phyloP scores from a whole-genome alignment of 2,888 invertebrate genomes.

The Drosophila pegasa region DNA sequence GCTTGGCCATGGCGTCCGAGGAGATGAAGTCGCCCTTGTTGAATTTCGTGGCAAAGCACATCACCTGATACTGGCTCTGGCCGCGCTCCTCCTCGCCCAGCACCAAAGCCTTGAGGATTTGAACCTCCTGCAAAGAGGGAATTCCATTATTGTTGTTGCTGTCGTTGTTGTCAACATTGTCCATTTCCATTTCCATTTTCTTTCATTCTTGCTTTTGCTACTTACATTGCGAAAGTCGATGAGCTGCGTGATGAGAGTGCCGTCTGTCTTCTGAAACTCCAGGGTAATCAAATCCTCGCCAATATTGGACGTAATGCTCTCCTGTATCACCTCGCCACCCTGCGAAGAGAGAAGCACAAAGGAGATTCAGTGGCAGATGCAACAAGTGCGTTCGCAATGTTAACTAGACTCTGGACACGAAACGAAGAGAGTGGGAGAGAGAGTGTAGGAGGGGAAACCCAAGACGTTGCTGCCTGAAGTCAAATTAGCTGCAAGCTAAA shows the following conservation, averaged over 20 bases:
- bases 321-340: constrained; percentile 97
- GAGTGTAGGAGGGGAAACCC: constrained; percentile 24
- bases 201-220: not conserved
- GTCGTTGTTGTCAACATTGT: not conserved
- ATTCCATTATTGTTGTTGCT: not conserved
- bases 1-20: constrained; percentile 97
- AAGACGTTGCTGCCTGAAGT: constrained; percentile 37
- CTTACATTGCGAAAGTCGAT: constrained; percentile 97
- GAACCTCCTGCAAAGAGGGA: constrained; percentile 90
- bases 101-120: constrained; percentile 94
- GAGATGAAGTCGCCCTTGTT: constrained; percentile 97
- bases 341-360: constrained; percentile 82
- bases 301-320: constrained; percentile 96
- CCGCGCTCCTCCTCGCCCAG: constrained; percentile 97
- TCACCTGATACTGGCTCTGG: constrained; percentile 93
- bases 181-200: not conserved
- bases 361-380: constrained; percentile 24
- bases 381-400: constrained; percentile 58
- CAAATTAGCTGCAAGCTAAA: constrained; percentile 69
- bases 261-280: constrained; percentile 96
- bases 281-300: constrained; percentile 95
- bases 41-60: constrained; percentile 96
- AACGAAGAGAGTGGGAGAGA: constrained; percentile 12
- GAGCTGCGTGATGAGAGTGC: constrained; percentile 95
- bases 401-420: constrained; percentile 7